Evolutionary conservation across 1,140 invertebrate species (phyloP), one percentile per base, ranked within the genome.

Genomic region (Hormaphis cornu): DNA sequence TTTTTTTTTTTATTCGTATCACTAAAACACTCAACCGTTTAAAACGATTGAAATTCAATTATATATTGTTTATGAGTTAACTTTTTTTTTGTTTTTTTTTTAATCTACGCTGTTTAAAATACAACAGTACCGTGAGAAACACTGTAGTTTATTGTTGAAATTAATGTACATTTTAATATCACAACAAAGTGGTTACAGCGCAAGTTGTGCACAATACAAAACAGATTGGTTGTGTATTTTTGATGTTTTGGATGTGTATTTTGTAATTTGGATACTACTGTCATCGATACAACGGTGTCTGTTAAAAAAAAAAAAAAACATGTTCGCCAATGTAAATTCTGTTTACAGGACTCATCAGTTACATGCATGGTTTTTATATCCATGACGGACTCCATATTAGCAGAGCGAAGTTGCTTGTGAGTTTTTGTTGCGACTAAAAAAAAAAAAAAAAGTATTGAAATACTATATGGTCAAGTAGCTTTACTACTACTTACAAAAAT

Each of bases 301-400:
- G 44, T 66, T 66, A 66, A 50, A 48, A 66, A 66, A 56, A n/a
- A n/a, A 56, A 66, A 66, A 46, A 66, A 48, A 66, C 14, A 66
- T 50, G 61, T 66, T 66, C 61, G 61, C 61, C 61, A 66, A 66
- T 66, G 61, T 66, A 66, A 50, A 66, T 66, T 66, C 44, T 66
- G 61, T 66, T 66, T 66, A 66, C 61, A 66, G 61, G 61, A 66
- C 44, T 66, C 61, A 66, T 66, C 61, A 66, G 44, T 66, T 66
- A 66, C 61, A 66, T 66, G 42, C 61, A 66, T 66, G 61, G 61
- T 66, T 66, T 48, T 66, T 66, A 48, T 66, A 66, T 66, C 61
- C 61, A 66, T 66, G 61, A 66, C 61, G 61, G 61, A 66, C 61
- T 50, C 61, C 61, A 66, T 66, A 66, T 66, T 66, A 66, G 46